Percentiles rank a stretch among this genome's conserved stretches.
Conservation (phyloP, 2,888 invertebrate species). For the Microplitis deprimator region DNA sequence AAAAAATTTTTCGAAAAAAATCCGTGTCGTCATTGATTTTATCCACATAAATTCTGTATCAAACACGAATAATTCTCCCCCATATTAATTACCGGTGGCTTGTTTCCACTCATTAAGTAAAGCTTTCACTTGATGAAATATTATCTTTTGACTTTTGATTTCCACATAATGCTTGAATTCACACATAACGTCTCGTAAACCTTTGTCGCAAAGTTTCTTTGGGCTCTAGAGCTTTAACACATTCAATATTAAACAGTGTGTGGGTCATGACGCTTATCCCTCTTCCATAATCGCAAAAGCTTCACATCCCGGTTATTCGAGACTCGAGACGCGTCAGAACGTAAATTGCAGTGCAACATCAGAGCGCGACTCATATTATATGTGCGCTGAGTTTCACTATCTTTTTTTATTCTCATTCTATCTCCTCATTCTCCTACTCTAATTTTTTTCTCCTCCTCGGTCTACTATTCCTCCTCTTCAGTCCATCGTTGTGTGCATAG, state of each 20-base stretch:
- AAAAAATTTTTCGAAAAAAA: background rate
- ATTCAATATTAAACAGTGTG: conserved; percentile 37
- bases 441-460: background rate
- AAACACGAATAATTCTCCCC: conserved; percentile 20
- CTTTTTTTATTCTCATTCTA: background rate
- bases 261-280: conserved; percentile 15
- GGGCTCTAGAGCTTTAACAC: conserved; percentile 23
- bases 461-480: background rate
- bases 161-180: background rate
- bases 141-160: background rate
- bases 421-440: background rate
- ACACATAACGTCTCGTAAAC: background rate
- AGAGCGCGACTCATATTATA: conserved; percentile 13
- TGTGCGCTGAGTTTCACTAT: background rate
- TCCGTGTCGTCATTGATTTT: background rate
- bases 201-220: background rate
- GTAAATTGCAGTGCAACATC: conserved; percentile 28
- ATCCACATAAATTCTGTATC: background rate
- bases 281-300: conserved; percentile 24
- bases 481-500: background rate
- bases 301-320: background rate
- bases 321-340: conserved; percentile 14
- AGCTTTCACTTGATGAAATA: conserved; percentile 20
- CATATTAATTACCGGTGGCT: conserved; percentile 17
- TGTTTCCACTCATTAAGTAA: conserved; percentile 35